phyloP scores from a whole-genome alignment of 1,140 invertebrate species.

The Holotrichia oblita region DNA sequence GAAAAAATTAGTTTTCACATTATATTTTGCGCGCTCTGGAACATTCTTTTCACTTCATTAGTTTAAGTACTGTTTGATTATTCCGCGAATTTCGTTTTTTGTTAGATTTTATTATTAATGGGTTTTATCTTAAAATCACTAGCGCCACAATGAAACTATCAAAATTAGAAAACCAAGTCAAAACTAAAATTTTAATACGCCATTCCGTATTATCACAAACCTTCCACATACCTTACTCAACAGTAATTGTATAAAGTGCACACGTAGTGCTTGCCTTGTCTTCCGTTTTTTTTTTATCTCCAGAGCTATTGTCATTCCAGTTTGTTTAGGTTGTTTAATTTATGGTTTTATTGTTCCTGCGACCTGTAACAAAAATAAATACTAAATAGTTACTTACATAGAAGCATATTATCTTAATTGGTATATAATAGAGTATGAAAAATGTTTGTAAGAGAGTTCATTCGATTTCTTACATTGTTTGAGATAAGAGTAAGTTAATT shows the following conservation, averaged over 20 bases:
- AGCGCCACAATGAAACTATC: background rate
- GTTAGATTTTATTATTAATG: background rate
- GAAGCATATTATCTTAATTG: constrained; percentile 5
- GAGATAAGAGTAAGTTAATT: too few species aligned
- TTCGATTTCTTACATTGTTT: too few species aligned
- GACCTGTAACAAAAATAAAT: constrained; percentile 36
- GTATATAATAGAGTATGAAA: background rate
- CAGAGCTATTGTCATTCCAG: background rate
- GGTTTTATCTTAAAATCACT: background rate
- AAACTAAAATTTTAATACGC: background rate
- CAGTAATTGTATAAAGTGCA: background rate
- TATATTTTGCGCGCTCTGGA: background rate
- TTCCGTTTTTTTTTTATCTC: background rate
- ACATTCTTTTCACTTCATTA: background rate
- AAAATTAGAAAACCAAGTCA: background rate
- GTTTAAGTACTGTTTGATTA: background rate
- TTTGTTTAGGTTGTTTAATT: constrained; percentile 24
- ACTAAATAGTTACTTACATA: background rate
- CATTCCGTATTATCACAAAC: background rate
- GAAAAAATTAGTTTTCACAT: background rate
- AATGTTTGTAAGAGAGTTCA: too few species aligned
- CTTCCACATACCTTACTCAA: background rate
- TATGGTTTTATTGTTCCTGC: constrained; percentile 16
- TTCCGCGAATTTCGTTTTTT: background rate
- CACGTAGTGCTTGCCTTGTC: background rate